Percentiles rank a stretch among this genome's conserved stretches.
Evolutionary conservation across 1,140 invertebrate genomes (phyloP).

Genomic region (Bradynema listronoti): DNA sequence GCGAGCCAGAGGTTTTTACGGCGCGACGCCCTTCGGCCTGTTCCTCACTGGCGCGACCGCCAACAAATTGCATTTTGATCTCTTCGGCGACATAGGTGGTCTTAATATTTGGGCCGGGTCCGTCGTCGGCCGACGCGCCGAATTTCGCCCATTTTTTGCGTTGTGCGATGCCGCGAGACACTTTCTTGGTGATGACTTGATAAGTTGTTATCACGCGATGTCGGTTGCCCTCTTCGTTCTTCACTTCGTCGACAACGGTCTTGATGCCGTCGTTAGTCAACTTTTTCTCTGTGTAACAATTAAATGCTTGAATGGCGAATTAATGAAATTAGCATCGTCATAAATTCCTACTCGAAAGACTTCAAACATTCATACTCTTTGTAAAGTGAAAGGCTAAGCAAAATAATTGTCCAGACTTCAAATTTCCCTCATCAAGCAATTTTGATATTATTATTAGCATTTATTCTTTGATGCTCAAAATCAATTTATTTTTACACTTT

Average conservation of each 20-base stretch:
- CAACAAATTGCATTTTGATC: conserved; percentile 75
- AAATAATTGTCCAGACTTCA: conserved; percentile 7
- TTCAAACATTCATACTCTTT: too few species aligned
- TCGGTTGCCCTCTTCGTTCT: conserved; percentile 18
- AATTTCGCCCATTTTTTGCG: conserved; percentile 47
- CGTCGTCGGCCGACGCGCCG: conserved; percentile 33
- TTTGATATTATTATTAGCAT: too few species aligned
- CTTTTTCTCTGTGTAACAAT: conserved; percentile 29
- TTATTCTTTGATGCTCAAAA: conserved; percentile 5
- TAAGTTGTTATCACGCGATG: too few species aligned
- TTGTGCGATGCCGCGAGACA: conserved; percentile 37
- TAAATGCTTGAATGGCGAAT: too few species aligned
- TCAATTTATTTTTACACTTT: conserved; percentile 22
- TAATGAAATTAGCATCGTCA: too few species aligned
- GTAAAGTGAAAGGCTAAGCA: too few species aligned
- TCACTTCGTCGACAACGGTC: conserved; percentile 26
- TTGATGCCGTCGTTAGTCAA: conserved; percentile 29
- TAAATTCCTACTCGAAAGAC: too few species aligned
- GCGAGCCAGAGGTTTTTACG: conserved; percentile 33
- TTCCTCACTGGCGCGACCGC: conserved; percentile 39
- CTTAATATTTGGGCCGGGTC: conserved; percentile 62
- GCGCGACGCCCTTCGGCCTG: conserved; percentile 44
- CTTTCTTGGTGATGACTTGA: conserved; percentile 41
- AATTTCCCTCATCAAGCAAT: conserved; percentile 3
- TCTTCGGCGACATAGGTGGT: conserved; percentile 92